Evolutionary conservation across 2,113 vertebrate genomes (phyloP).

Genomic region (Tragelaphus strepsiceros): DNA sequence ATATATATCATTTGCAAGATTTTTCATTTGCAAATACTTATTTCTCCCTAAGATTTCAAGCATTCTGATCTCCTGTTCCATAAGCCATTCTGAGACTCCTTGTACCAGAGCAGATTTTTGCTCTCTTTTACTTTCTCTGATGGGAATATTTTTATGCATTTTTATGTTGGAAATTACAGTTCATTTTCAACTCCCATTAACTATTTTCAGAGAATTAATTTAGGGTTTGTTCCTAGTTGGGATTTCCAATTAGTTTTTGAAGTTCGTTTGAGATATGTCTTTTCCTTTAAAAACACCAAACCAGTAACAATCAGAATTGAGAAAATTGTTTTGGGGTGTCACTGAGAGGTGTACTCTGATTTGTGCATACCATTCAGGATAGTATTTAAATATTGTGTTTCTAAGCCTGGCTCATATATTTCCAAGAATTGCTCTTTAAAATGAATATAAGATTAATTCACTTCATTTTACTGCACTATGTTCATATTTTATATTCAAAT

Average conservation of each 20-base stretch:
- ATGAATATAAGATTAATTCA: not conserved
- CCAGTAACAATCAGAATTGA: constrained; percentile 48
- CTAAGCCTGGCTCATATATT: constrained; percentile 32
- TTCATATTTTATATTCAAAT: constrained; percentile 23
- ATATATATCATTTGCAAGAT: not conserved
- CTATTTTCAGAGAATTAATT: not conserved
- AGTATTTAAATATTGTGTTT: constrained; percentile 45
- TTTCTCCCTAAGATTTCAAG: not conserved
- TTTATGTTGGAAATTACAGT: not conserved
- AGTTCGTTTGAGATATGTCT: constrained; percentile 10
- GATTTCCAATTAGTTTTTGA: not conserved
- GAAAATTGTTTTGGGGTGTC: constrained; percentile 31
- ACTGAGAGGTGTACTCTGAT: not conserved
- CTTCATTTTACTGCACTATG: not conserved
- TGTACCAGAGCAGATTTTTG: not conserved
- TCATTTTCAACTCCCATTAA: not conserved
- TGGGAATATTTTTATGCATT: not conserved
- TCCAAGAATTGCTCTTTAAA: not conserved
- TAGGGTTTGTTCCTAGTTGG: not conserved
- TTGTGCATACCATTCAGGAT: not conserved
- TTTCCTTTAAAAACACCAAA: constrained; percentile 47
- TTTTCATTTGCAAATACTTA: not conserved
- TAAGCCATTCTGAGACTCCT: not conserved
- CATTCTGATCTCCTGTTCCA: not conserved
- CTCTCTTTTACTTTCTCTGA: constrained; percentile 21